Evolutionary conservation across 1,140 invertebrate species (phyloP), one percentile per base, ranked within the genome.

Genomic region (Lasioglossum baleicum): DNA sequence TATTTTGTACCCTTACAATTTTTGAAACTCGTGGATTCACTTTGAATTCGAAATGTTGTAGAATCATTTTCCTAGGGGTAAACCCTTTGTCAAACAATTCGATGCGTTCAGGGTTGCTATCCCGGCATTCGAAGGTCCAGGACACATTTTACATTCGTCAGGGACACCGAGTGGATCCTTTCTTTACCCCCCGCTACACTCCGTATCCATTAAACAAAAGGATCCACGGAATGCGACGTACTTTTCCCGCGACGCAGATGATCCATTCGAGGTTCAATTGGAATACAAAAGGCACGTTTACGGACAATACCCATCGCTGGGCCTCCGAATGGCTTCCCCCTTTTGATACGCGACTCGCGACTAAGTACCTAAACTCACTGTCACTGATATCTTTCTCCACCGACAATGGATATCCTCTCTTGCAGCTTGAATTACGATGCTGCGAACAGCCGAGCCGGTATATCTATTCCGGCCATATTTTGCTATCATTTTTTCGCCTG

Each of bases 241-340:
- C 44, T 26, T 65, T 72, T 69, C 56, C 35, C 79, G 65, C 31
- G 79, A 35, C 75, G 72, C 79, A 82, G 61, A 83, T 86, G 78
- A 61, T 51, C 79, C 78, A 85, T 83, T 78, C 78, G 76, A 68
- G 75, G 64, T 77, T 81, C 81, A 88, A 88, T 87, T 86, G 86
- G 66, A 82, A 70, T 20, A 87, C 84, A 86, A 86, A 86, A 82
- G 86, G 61, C 75, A 69, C 69, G 63, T 85, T 88, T 83, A 83
- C 63, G 69, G 26, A 87, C 85, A 88, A 85, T 83, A 83, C 83
- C 61, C 61, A 58, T 80, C 68, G 64, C 58, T 64, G 74, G 77
- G 48, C 69, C 65, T 60, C 63, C 76, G 69, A 84, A 87, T 82
- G 58, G 71, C 51, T 75, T 51, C 68, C 61, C 72, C 69, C 82